These are phyloP conservation scores for Aethes cnicana DNA, from an alignment of 2,888 invertebrate genomes.

Conservation along the genomic window DNA sequence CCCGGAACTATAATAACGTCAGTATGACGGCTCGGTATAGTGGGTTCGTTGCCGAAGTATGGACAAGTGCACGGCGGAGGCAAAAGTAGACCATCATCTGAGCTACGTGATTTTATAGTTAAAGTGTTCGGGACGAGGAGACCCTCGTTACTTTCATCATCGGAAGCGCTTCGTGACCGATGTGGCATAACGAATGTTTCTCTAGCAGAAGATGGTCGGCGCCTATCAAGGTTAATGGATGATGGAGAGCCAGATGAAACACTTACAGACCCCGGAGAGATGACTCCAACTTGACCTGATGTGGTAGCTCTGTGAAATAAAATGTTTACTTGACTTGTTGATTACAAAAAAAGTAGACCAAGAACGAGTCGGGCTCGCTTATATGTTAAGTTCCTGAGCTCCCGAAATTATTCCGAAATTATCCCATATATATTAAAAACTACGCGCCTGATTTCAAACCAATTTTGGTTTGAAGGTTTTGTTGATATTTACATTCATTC, in stretches of 20 bases:
- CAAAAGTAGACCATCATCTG: constrained; percentile 79
- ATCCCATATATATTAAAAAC: too few species aligned
- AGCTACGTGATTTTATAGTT: constrained; percentile 70
- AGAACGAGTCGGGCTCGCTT: too few species aligned
- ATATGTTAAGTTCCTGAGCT: too few species aligned
- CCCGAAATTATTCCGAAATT: too few species aligned
- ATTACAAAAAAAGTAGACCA: too few species aligned
- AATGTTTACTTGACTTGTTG: constrained; percentile 7
- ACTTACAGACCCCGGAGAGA: constrained; percentile 73
- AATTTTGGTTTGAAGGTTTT: too few species aligned
- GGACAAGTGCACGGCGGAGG: constrained; percentile 92
- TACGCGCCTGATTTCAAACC: too few species aligned
- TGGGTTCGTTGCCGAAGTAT: constrained; percentile 88
- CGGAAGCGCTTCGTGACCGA: constrained; percentile 71
- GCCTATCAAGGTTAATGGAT: constrained; percentile 70
- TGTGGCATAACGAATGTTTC: constrained; percentile 62
- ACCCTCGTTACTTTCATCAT: constrained; percentile 70
- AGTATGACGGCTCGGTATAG: constrained; percentile 75
- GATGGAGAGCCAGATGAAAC: constrained; percentile 76
- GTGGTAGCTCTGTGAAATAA: constrained; percentile 61
- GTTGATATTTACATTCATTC: too few species aligned
- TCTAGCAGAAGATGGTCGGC: constrained; percentile 65
- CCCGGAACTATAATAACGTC: constrained; percentile 80
- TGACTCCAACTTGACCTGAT: constrained; percentile 70
- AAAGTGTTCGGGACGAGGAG: constrained; percentile 63